These are phyloP conservation scores for Himantopus leucocephalus DNA, from an alignment of 2,113 vertebrate species.

Conservation along the genomic window DNA sequence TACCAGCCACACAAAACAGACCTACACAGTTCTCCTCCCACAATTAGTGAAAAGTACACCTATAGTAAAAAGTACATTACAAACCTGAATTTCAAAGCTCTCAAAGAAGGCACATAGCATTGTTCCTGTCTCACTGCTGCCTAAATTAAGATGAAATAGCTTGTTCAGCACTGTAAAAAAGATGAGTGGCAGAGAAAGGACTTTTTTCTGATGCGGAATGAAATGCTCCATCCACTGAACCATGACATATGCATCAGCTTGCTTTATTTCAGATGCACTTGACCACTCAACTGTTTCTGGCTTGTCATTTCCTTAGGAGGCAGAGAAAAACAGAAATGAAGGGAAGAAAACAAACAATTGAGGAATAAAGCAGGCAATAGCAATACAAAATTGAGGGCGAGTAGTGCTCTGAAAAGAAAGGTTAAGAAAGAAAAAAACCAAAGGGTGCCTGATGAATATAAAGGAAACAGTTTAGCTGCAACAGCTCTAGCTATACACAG, in stretches of 20 bases:
- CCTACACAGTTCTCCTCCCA: background rate
- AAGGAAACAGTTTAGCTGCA: background rate
- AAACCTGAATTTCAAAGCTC: background rate
- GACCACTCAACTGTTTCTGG: conserved; percentile 22
- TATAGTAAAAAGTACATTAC: background rate
- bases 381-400: background rate
- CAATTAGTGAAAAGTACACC: background rate
- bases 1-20: background rate
- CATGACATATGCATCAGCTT: background rate
- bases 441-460: background rate
- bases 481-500: background rate
- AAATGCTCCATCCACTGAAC: conserved; percentile 19
- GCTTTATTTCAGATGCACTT: conserved; percentile 32
- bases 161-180: background rate
- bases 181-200: background rate
- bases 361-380: background rate
- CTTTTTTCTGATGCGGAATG: background rate
- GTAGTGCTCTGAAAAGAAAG: background rate
- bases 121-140: background rate
- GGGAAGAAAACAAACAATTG: background rate
- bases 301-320: conserved; percentile 31
- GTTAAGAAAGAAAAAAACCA: background rate
- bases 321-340: background rate
- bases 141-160: background rate
- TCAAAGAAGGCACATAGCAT: background rate